Percentiles rank a stretch among this genome's conserved stretches.
phyloP scores from a whole-genome alignment of 1,140 invertebrate species.

The Hycleus phaleratus region DNA sequence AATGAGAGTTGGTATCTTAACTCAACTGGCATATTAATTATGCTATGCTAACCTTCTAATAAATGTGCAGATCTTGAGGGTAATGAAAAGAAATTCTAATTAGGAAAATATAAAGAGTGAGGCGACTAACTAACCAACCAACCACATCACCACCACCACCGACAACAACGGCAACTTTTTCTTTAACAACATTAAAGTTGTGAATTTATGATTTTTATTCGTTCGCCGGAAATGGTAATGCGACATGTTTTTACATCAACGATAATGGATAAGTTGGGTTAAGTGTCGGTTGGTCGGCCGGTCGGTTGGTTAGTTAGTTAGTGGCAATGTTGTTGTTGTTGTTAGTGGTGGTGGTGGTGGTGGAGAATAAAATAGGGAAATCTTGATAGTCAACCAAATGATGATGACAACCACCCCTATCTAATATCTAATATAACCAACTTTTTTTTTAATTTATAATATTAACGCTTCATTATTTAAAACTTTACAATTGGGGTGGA shows the following conservation, averaged over 20 bases:
- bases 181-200: conserved; percentile 2
- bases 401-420: no score
- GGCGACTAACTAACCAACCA: neutral
- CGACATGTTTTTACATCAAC: conserved; percentile 31
- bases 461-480: no score
- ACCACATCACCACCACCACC: neutral
- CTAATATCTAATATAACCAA: no score
- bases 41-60: conserved; percentile 23
- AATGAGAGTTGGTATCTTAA: no score
- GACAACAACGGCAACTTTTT: neutral
- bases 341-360: no score
- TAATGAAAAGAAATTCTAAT: conserved; percentile 32
- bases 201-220: conserved; percentile 29
- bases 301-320: neutral
- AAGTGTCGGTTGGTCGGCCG: conserved; percentile 7
- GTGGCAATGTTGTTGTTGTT: no score
- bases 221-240: conserved; percentile 28
- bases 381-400: no score
- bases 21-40: conserved; percentile 18
- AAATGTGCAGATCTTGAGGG: conserved; percentile 16
- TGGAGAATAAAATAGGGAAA: no score
- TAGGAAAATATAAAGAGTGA: conserved; percentile 25
- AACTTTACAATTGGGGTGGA: no score
- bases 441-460: no score
- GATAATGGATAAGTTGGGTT: conserved; percentile 30